Base-by-base conservation (phyloP, 2,888 invertebrate genomes). In the Orthosia cruda region DNA sequence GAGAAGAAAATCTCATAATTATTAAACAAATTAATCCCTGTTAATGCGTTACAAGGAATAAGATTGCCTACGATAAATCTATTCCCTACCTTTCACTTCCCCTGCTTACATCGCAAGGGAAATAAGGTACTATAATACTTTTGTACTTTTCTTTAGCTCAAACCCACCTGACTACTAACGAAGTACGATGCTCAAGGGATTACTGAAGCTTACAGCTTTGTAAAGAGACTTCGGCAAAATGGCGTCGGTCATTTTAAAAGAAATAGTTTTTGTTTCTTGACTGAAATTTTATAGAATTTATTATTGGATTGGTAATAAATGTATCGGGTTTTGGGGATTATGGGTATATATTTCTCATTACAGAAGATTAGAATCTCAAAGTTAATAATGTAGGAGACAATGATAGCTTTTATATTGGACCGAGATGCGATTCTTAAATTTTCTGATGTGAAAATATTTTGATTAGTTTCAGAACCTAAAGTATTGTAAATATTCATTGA, bases 101-200 rank as follows among this genome's bases (percentile, higher is more conserved):
- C 58, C 59, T 67, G 69, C 65, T 72, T 64, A 73, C 64, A 73
- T 59, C 87, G 55, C 80, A 54, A 59, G 81, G 84, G 87, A 84
- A 87, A 87, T 85, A 84, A 78, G 52, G 74, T 70, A 76, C 74
- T 66, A 72, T 87, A 77, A 76, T 83, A 79, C 76, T 79, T 85
- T 82, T 76, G 76, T 83, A 79, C 81, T 81, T 86, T 77, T 82
- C 77, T 71, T 76, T 72, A 67, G 77, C 49, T 64, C 45, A 65
- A 69, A 45, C 68, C 64, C 69, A 77, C 80, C 77, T 82, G 77
- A 82, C 79, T 83, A 79, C 81, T 78, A 85, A 87, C 83, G 83
- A 81, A 87, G 74, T 74, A 74, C 65, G 58, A 54, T 74, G 18
- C 87, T 71, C 84, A 0, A 57, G 87, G 83, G 86, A 85, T 83